A percentile compares a stretch with the other conserved stretches of the same genome.
Conservation (phyloP, 2,888 invertebrate genomes). For the Aphidius colemani region DNA sequence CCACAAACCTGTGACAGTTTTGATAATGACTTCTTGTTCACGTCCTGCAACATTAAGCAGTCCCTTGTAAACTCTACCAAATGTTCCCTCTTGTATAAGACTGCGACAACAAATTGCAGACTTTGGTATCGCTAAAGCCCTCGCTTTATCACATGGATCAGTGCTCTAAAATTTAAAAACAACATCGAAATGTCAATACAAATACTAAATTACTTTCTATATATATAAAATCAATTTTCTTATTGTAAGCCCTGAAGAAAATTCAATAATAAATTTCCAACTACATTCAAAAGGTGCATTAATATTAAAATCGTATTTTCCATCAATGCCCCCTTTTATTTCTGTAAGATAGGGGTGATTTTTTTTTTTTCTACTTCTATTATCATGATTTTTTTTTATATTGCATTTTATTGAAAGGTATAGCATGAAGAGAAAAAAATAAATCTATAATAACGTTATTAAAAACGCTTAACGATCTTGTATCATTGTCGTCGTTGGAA, state of each 20-base stretch:
- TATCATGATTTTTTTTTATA: conserved; percentile 24
- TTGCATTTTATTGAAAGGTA: no score
- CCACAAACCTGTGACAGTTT: conserved; percentile 81
- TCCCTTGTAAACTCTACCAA: conserved; percentile 84
- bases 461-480: conserved; percentile 16
- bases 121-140: conserved; percentile 67
- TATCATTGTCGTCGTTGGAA: background rate
- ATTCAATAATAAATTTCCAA: background rate
- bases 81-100: conserved; percentile 80
- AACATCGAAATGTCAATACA: conserved; percentile 7
- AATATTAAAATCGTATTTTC: no score
- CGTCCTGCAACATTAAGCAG: conserved; percentile 67
- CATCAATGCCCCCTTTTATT: background rate
- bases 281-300: no score
- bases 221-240: background rate
- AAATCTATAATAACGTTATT: conserved; percentile 35
- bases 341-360: conserved; percentile 15
- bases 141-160: conserved; percentile 68
- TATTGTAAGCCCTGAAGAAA: background rate
- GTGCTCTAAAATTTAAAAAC: conserved; percentile 47
- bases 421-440: background rate
- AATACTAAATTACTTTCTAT: background rate
- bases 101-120: conserved; percentile 67
- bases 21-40: conserved; percentile 80
- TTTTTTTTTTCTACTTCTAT: conserved; percentile 10